Percentiles rank a stretch among this genome's conserved stretches.
Evolutionary conservation across 1,140 invertebrate species (phyloP).

Genomic region (Plectrocnemia conspersa): DNA sequence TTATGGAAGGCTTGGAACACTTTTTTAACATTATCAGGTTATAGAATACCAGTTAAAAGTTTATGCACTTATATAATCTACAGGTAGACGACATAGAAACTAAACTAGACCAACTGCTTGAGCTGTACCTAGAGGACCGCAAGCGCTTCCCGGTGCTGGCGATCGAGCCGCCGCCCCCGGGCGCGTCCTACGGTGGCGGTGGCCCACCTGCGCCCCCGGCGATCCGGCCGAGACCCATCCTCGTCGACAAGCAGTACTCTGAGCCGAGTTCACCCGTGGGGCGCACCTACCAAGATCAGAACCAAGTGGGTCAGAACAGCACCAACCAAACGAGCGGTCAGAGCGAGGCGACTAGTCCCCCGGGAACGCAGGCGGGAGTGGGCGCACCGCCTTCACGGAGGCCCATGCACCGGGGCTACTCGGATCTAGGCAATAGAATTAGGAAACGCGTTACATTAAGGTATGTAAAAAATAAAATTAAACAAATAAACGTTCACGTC

Average conservation of each 20-base stretch:
- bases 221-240: conserved; percentile 55
- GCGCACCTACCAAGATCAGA: conserved; percentile 47
- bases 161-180: conserved; percentile 36
- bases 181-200: conserved; percentile 22
- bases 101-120: conserved; percentile 88
- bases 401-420: conserved; percentile 71
- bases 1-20: neutral
- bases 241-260: conserved; percentile 70
- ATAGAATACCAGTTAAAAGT: no score
- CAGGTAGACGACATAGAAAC: conserved; percentile 91
- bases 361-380: conserved; percentile 28
- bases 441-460: conserved; percentile 80
- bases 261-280: conserved; percentile 70
- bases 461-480: conserved; percentile 45
- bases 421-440: conserved; percentile 74
- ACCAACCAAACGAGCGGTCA: conserved; percentile 37
- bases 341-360: conserved; percentile 31
- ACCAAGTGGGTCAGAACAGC: conserved; percentile 33
- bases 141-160: conserved; percentile 53
- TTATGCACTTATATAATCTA: no score
- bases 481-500: no score
- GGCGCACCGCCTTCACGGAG: conserved; percentile 43
- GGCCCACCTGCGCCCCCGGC: conserved; percentile 31
- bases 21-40: no score
- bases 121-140: conserved; percentile 88